Percentiles rank a stretch among this genome's conserved stretches.
These are phyloP conservation scores for Calosoma granatense DNA, from an alignment of 1,140 invertebrate genomes.

Conservation along the genomic window DNA sequence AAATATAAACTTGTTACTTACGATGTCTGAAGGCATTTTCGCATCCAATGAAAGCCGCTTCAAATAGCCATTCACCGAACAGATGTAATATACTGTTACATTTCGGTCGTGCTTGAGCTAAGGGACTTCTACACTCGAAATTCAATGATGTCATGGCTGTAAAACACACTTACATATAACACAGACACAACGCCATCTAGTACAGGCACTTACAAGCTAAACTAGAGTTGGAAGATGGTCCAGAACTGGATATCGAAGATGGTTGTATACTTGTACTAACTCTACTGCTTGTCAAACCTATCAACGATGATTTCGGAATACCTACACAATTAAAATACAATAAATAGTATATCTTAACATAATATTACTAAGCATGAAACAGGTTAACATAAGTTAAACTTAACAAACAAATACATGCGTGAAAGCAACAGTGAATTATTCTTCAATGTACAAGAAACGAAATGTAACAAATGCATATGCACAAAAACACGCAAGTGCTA, in stretches of 20 bases:
- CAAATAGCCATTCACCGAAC: conserved; percentile 95
- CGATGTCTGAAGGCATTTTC: conserved; percentile 35
- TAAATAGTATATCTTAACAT: no score
- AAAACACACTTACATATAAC: conserved; percentile 13
- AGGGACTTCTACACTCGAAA: conserved; percentile 45
- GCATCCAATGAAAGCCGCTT: conserved; percentile 82
- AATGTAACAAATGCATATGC: no score
- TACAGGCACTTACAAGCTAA: conserved; percentile 44
- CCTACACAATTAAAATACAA: conserved; percentile 47
- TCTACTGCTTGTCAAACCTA: conserved; percentile 61
- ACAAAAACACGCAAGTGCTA: no score
- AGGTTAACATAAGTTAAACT: no score
- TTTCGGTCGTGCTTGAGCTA: conserved; percentile 71
- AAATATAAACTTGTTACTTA: conserved; percentile 24
- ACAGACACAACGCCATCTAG: background rate
- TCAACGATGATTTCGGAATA: conserved; percentile 66
- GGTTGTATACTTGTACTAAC: conserved; percentile 37
- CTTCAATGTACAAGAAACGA: no score
- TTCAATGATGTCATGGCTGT: conserved; percentile 44
- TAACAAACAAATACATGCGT: no score
- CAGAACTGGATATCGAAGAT: conserved; percentile 58
- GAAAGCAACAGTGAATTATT: no score
- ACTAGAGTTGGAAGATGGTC: conserved; percentile 54
- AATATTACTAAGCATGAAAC: background rate
- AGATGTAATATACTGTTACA: conserved; percentile 88